Evolutionary conservation across 2,888 invertebrate genomes (phyloP), one percentile per base, ranked within the genome.

Genomic region (Ormyrus pomaceus): DNA sequence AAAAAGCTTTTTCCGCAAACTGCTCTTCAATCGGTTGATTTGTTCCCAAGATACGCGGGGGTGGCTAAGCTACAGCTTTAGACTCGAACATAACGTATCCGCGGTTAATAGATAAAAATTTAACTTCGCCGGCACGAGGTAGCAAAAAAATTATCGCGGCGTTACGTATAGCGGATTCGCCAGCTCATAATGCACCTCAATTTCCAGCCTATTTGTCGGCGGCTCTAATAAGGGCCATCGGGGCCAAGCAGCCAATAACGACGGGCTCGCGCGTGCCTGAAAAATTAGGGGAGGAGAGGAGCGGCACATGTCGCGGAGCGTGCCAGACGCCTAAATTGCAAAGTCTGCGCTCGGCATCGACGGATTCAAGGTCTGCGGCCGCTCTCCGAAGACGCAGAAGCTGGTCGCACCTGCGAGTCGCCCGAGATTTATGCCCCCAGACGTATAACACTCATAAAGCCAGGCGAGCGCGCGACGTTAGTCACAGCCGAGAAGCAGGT

Each of bases 381-480:
- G 13, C 13, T 13, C 13, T 13, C 13, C 13, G 13, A 13, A 13
- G 13, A 13, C 13, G 13, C 13, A 13, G 13, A 13, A 13, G 61
- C 10, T 6, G 8, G 3, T 66, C 13, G 13, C 65, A 65, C 65
- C 19, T 19, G 50, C 13, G 59, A 6, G 50, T 13, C 51, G 6
- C 13, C 11, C 45, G 51, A 77, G 77, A 77, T 69, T 62, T 77
- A 70, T 53, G 61, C 71, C 65, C 62, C 55, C 56, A 58, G 62
- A 71, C 70, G 70, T 77, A 19, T 19, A 71, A 71, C 64, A 48
- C 56, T 77, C 77, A 58, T 71, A 71, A 77, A 77, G 64, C 58
- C 64, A 10, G 48, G 6, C 48, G 61, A 19, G 6, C 34, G 64
- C 10, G 19, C 34, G 59, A 69, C 48, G 61, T 76, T 76, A 76